Base-by-base conservation (phyloP, 2,797 vertebrate species). In the Salmo trutta region DNA sequence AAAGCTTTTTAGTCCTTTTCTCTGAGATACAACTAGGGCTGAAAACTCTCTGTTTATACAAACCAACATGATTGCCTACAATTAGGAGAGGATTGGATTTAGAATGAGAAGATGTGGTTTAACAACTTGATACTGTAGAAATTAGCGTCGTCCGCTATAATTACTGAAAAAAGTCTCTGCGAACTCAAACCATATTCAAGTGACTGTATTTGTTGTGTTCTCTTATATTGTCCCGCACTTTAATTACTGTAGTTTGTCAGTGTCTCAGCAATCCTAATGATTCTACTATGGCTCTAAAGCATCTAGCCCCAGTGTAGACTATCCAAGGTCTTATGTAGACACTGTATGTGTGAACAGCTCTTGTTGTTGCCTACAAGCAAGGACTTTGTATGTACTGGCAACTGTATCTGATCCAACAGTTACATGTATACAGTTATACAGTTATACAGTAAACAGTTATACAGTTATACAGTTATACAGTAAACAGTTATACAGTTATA, bases 1-100 rank as follows among this genome's bases (percentile, higher is more conserved):
- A 64, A 73, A 68, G 27, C 75, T 54, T 54, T 51, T n/a, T 53
- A 76, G 59, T 33, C 71, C 71, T 52, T 52, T 24, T 17, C 66
- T 64, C 24, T 24, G 27, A 4, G 21, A 68, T 70, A 72, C 17
- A 71, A 47, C 52, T 19, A 29, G 24, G 29, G 24, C 2, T 7
- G 70, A 71, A 47, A 52, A 67, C 65, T 5, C 64, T 29, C 5
- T 27, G 15, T 33, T 67, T 67, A 67, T 67, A 17, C 16, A 67
- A 71, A 71, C 24, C 2, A 5, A 71, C 21, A 71, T 53, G 17
- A 71, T 51, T 16, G 75, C 64, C 33, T 29, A 33, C 56, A n/a
- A 76, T 36, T 47, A 36, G 68, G 68, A 36, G 16, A 73, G 24
- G n/a, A 53, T 53, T 53, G 24, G 51, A 51, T 54, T 54, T 15